Base-by-base conservation (phyloP, 2,113 vertebrate genomes). In the Rhinoptilus africanus region DNA sequence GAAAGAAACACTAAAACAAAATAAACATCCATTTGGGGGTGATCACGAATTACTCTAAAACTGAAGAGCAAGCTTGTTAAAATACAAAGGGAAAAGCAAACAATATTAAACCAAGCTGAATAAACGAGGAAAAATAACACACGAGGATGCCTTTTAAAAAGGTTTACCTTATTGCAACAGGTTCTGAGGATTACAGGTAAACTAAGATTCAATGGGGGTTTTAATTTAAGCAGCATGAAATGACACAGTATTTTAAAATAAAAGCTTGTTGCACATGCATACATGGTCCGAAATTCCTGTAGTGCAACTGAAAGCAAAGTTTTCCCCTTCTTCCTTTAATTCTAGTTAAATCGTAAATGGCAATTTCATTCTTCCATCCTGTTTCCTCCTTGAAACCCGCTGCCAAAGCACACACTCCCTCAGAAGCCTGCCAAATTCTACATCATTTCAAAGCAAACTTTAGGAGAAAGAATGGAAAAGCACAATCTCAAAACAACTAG, bases 1-100 rank as follows among this genome's bases (percentile, higher is more conserved):
- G 93, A 98, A 98, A 98, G 95, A 97, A 97, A 96, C 96, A 97
- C 82, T 94, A 88, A 96, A 97, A 96, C 97, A 96, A 98, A 98
- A 98, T 98, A 98, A 98, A 97, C 89, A 96, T 95, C 91, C 82
- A 97, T 97, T 97, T 96, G 92, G 84, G 50, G 50, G 84, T 97
- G 87, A 97, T 98, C 95, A 97, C 95, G 97, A 97, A 97, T 97
- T 92, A 93, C 78, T 82, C 39, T 97, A 88, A 89, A 95, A 69
- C 54, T 60, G 71, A 96, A 97, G 66, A 91, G 39, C 54, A 93
- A 92, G 26, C 60, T 88, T 95, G 54, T 97, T 96, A 96, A 97
- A 97, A 95, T 95, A 92, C 85, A 83, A 97, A 97, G 75, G 84
- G 92, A 89, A 97, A 96, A 92, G 39, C 56, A 95, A 95, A 95